Evolutionary conservation across 2,113 vertebrate genomes (phyloP).

Genomic region (Muntiacus muntjak): DNA sequence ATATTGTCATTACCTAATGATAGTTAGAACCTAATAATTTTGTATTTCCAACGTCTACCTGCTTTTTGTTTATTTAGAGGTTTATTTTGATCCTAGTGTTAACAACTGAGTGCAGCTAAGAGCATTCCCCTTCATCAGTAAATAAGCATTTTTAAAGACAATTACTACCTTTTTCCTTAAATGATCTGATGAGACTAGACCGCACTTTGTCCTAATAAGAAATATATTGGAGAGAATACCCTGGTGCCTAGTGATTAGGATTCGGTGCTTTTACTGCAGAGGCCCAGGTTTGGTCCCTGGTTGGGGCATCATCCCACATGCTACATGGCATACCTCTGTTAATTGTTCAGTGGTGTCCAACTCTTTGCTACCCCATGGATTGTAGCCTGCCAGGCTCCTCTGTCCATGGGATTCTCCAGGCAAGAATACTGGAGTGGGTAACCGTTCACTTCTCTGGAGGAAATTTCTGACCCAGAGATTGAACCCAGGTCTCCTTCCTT

Average conservation of each 20-base stretch:
- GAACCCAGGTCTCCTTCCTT: not conserved
- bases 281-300: not conserved
- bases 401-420: not conserved
- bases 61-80: slow-evolving; percentile 49
- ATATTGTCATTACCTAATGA: not conserved
- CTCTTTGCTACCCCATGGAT: not conserved
- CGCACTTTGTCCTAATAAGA: slow-evolving; percentile 48
- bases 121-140: not conserved
- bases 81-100: slow-evolving; percentile 48
- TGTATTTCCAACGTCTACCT: slow-evolving; percentile 27
- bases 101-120: slow-evolving; percentile 34
- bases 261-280: not conserved
- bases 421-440: not conserved
- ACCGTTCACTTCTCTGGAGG: not conserved
- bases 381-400: not conserved
- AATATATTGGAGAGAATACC: not conserved
- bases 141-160: slow-evolving; percentile 56
- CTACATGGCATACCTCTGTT: not conserved
- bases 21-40: slow-evolving; percentile 24
- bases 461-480: not conserved
- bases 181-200: slow-evolving; percentile 35
- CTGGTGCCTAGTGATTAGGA: not conserved
- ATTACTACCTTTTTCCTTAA: slow-evolving; percentile 35
- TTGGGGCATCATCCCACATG: not conserved
- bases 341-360: not conserved